A percentile compares a stretch with the other conserved stretches of the same genome.
phyloP scores from a whole-genome alignment of 2,113 vertebrate genomes.

The Microcebus lehilahytsara region DNA sequence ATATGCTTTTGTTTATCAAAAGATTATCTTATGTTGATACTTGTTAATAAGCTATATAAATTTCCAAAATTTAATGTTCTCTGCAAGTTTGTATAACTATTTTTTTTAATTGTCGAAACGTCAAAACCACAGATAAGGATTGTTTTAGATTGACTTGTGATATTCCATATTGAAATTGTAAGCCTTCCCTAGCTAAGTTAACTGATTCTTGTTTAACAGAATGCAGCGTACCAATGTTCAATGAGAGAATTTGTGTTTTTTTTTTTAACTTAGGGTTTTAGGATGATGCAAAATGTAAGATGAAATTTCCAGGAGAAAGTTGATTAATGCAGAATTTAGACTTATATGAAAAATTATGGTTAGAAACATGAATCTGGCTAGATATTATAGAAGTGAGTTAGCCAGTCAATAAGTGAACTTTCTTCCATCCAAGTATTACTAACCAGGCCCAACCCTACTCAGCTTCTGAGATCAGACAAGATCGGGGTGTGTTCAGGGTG shows the following conservation, averaged over 20 bases:
- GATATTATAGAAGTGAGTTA: not conserved
- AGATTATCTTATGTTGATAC: not conserved
- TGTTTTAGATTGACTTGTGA: not conserved
- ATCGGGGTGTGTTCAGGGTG: too few relatives aligned
- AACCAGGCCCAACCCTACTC: too few relatives aligned
- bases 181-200: not conserved
- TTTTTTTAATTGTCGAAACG: not conserved
- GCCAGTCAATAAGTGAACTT: not conserved
- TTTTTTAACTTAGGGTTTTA: not conserved
- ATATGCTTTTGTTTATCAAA: not conserved
- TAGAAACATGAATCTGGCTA: not conserved
- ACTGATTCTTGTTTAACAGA: not conserved
- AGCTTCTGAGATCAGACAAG: too few relatives aligned
- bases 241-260: not conserved
- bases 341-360: not conserved
- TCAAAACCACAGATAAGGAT: not conserved
- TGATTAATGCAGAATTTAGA: not conserved
- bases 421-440: not conserved
- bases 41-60: not conserved
- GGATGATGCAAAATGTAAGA: not conserved
- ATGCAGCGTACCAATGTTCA: not conserved
- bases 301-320: not conserved
- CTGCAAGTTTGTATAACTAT: not conserved
- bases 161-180: not conserved
- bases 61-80: not conserved